These are phyloP conservation scores for Apis dorsata DNA, from an alignment of 1,140 invertebrate genomes.

Conservation along the genomic window DNA sequence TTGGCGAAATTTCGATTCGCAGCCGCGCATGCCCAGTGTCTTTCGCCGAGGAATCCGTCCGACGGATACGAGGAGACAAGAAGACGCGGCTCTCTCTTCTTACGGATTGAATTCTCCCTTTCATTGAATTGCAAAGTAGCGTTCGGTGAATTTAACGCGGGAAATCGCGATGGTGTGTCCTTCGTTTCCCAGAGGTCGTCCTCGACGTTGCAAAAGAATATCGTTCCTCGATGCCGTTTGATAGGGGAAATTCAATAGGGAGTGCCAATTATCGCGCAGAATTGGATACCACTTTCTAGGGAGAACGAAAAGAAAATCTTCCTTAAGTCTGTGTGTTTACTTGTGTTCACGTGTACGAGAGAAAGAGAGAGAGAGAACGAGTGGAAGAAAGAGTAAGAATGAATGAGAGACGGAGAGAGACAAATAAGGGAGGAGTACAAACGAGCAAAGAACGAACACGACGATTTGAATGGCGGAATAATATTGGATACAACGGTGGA, in stretches of 20 bases:
- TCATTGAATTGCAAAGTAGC: constrained; percentile 68
- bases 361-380: background rate
- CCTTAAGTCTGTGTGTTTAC: background rate
- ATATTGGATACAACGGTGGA: constrained; percentile 45
- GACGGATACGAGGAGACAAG: background rate
- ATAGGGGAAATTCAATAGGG: constrained; percentile 63
- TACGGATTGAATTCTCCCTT: constrained; percentile 60
- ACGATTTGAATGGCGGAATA: constrained; percentile 36
- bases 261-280: constrained; percentile 66
- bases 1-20: constrained; percentile 46
- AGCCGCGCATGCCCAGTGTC: constrained; percentile 2
- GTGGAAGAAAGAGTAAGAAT: constrained; percentile 2
- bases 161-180: constrained; percentile 56
- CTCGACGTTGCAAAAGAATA: constrained; percentile 47
- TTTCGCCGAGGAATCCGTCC: constrained; percentile 1
- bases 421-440: constrained; percentile 5
- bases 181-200: constrained; percentile 37
- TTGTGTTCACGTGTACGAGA: background rate
- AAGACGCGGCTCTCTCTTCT: constrained; percentile 18
- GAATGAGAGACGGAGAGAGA: background rate
- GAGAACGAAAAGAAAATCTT: background rate
- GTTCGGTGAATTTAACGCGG: constrained; percentile 65
- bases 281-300: constrained; percentile 54
- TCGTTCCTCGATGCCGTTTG: constrained; percentile 42
- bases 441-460: constrained; percentile 36